Percentiles rank a stretch among this genome's conserved stretches.
These are phyloP conservation scores for Mirza zaza DNA, from an alignment of 2,113 vertebrate genomes.

Conservation along the genomic window DNA sequence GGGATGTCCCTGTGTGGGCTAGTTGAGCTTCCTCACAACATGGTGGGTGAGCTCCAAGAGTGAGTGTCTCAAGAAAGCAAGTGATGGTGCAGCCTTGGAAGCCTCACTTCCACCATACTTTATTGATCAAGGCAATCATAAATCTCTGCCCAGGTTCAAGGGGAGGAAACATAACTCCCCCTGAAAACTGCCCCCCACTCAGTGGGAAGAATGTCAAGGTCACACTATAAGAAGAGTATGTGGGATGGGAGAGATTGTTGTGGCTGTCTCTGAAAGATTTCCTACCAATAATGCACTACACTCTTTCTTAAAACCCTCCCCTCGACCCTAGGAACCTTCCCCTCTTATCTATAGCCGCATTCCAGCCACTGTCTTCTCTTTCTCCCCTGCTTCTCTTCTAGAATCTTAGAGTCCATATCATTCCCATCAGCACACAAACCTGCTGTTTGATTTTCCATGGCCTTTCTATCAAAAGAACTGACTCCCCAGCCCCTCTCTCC, in stretches of 20 bases:
- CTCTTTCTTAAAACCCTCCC: background rate
- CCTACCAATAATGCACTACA: background rate
- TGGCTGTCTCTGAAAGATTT: background rate
- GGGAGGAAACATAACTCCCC: background rate
- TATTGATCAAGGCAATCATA: background rate
- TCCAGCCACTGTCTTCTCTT: background rate
- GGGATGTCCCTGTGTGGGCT: background rate
- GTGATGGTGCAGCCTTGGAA: background rate
- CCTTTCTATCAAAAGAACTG: background rate
- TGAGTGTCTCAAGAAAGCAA: background rate
- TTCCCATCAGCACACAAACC: background rate
- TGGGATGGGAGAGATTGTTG: background rate
- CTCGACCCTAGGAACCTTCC: background rate
- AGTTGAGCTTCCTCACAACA: background rate
- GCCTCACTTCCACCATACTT: background rate
- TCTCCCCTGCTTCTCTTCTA: background rate
- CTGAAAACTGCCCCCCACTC: background rate
- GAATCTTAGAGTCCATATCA: background rate
- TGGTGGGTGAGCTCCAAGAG: background rate
- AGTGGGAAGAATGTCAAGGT: background rate
- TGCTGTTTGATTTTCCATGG: background rate
- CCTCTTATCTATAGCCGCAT: background rate
- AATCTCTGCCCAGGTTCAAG: background rate
- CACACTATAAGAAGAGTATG: background rate
- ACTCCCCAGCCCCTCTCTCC: background rate